phyloP scores from a whole-genome alignment of 1,140 invertebrate genomes.

The Drosophila littoralis region DNA sequence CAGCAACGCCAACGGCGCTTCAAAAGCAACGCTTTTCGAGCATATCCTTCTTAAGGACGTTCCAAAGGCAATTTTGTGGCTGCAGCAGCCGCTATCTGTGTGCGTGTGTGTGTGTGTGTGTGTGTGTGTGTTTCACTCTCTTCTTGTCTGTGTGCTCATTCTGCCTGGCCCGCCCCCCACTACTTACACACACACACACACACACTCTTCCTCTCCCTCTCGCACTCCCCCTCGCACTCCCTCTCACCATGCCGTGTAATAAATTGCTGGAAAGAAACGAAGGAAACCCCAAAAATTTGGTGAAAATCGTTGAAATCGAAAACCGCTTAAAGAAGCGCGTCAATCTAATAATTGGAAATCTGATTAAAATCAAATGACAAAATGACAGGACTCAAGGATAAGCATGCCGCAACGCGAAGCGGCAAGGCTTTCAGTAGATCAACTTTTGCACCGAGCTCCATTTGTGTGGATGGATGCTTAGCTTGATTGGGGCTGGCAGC shows the following conservation, averaged over 20 bases:
- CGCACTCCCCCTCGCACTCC: constrained; percentile 12
- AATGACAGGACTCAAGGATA: constrained; percentile 27
- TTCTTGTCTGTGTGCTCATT: constrained; percentile 26
- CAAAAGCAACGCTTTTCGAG: constrained; percentile 74
- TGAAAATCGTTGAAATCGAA: constrained; percentile 50
- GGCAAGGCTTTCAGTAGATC: constrained; percentile 5
- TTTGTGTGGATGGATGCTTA: constrained; percentile 11
- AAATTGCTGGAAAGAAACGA: constrained; percentile 20
- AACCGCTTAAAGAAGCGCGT: constrained; percentile 47
- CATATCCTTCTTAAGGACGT: constrained; percentile 84
- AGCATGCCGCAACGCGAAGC: constrained; percentile 11
- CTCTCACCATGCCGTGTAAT: constrained; percentile 19
- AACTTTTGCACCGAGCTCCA: constrained; percentile 16
- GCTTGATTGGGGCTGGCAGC: neutral
- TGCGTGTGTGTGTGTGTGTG: constrained; percentile 32
- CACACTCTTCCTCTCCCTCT: neutral
- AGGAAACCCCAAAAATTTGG: constrained; percentile 28
- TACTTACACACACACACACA: neutral
- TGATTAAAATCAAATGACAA: constrained; percentile 46
- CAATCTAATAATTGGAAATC: constrained; percentile 53
- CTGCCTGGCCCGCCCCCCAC: constrained; percentile 6
- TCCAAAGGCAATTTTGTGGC: constrained; percentile 82
- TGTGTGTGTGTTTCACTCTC: constrained; percentile 26
- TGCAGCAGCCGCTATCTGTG: constrained; percentile 37
- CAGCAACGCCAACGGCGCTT: constrained; percentile 43